Percentiles rank a stretch among this genome's conserved stretches.
These are phyloP conservation scores for Habrosyne pyritoides DNA, from an alignment of 2,888 invertebrate genomes.

Conservation along the genomic window DNA sequence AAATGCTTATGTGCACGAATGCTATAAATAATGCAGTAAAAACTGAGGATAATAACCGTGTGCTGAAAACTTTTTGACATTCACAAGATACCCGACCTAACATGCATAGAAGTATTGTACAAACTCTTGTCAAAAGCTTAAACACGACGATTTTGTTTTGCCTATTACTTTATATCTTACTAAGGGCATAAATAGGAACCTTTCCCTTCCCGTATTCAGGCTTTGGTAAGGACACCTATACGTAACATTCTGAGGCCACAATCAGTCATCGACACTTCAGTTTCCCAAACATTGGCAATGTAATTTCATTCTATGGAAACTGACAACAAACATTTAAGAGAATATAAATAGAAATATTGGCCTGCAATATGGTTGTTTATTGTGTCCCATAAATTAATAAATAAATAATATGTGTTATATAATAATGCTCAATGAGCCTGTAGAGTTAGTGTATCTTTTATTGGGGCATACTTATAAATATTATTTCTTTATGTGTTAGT, in stretches of 20 bases:
- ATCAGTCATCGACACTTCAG: neutral
- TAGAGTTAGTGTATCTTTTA: neutral
- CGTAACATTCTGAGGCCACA: neutral
- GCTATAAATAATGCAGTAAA: neutral
- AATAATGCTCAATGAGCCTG: neutral
- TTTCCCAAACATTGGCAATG: neutral
- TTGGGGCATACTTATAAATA: slow-evolving; percentile 5
- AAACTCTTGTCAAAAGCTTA: neutral
- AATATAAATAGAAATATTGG: neutral
- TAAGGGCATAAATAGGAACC: slow-evolving; percentile 40
- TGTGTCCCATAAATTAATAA: neutral
- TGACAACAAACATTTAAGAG: neutral
- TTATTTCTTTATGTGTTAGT: neutral
- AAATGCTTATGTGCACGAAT: slow-evolving; percentile 30
- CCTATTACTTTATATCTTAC: slow-evolving; percentile 45
- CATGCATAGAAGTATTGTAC: neutral
- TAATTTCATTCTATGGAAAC: neutral
- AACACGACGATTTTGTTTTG: slow-evolving; percentile 3
- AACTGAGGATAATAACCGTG: neutral
- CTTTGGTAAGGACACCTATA: slow-evolving; percentile 38
- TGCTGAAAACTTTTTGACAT: neutral
- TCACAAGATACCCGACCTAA: neutral
- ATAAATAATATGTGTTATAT: neutral
- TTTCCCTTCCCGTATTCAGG: slow-evolving; percentile 28
- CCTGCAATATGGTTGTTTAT: slow-evolving; percentile 1